Conservation (phyloP, 2,888 invertebrate species). For the Acleris literana region DNA sequence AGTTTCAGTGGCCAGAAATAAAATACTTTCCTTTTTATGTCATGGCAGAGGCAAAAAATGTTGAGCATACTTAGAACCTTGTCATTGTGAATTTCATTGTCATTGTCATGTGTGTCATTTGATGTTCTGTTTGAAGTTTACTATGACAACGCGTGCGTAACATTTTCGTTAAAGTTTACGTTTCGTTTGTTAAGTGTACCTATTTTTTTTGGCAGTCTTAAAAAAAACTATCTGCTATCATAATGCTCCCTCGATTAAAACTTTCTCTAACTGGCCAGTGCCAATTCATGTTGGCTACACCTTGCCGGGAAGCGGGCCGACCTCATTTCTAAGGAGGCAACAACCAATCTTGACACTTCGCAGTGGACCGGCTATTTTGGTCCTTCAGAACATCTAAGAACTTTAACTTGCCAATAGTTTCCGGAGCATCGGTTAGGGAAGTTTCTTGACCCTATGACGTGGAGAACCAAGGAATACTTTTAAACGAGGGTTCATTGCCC, state of each 20-base stretch:
- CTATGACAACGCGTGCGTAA: too few relatives aligned
- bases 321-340: constrained; percentile 66
- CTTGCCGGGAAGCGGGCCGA: constrained; percentile 42
- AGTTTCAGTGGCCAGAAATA: too few relatives aligned
- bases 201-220: neutral
- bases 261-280: constrained; percentile 8
- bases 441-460: constrained; percentile 5
- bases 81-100: too few relatives aligned
- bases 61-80: too few relatives aligned
- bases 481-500: too few relatives aligned
- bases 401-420: constrained; percentile 45
- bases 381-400: constrained; percentile 62
- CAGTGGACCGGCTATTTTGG: constrained; percentile 67
- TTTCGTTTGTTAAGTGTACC: too few relatives aligned
- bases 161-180: too few relatives aligned
- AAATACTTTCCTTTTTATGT: too few relatives aligned
- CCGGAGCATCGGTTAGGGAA: constrained; percentile 13
- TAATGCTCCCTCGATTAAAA: constrained; percentile 7
- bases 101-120: too few relatives aligned
- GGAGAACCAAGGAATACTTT: too few relatives aligned
- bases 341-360: constrained; percentile 68
- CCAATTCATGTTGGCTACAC: constrained; percentile 45
- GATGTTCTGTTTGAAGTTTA: too few relatives aligned
- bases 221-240: neutral
- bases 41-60: too few relatives aligned